Conservation (phyloP, 2,888 invertebrate species). For the Ferrisia virgata region DNA sequence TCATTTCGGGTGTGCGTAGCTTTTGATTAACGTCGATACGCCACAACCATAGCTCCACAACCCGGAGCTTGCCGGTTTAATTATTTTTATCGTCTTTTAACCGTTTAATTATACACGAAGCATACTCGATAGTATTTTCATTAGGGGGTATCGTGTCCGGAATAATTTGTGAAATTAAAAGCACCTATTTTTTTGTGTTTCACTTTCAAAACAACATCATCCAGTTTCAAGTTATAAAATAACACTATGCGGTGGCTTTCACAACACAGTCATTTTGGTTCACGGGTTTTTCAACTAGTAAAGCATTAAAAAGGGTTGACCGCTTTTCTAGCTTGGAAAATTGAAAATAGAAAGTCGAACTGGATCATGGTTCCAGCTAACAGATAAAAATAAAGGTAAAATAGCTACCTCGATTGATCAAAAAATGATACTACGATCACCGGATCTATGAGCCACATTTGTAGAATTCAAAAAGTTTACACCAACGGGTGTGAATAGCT, state of each 20-base stretch:
- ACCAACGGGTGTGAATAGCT: too few species aligned
- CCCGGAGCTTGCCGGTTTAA: background rate
- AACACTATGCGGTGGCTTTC: background rate
- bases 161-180: constrained; percentile 20
- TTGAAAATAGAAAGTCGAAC: too few species aligned
- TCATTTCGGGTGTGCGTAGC: background rate
- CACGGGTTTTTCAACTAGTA: too few species aligned
- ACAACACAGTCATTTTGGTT: background rate
- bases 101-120: constrained; percentile 12
- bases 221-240: background rate
- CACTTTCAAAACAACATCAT: background rate
- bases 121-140: constrained; percentile 9
- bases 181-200: background rate
- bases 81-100: constrained; percentile 23
- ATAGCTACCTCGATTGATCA: too few species aligned
- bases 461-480: too few species aligned
- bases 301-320: too few species aligned
- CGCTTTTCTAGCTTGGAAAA: too few species aligned
- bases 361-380: too few species aligned
- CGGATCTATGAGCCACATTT: too few species aligned
- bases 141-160: constrained; percentile 19
- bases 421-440: too few species aligned
- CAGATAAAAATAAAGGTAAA: too few species aligned
- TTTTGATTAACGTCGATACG: constrained; percentile 25
- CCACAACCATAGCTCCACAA: background rate